A percentile compares a stretch with the other conserved stretches of the same genome.
phyloP scores from a whole-genome alignment of 1,140 invertebrate genomes.

The Paracyclopina nana region DNA sequence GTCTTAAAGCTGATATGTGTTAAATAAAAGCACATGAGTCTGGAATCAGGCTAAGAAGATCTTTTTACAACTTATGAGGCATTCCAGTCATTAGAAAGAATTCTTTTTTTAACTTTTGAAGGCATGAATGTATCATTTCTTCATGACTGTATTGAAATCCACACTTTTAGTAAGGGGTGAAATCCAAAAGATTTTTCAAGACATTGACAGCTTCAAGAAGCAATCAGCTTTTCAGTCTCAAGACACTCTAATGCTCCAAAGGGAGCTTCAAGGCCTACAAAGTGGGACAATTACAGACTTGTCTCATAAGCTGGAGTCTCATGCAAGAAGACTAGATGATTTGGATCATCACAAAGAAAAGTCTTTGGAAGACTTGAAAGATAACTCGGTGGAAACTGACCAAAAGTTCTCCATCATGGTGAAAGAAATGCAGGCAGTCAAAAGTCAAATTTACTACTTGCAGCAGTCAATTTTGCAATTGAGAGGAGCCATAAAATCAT shows the following conservation, averaged over 20 bases:
- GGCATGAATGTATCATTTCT: too few species aligned
- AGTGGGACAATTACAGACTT: not conserved
- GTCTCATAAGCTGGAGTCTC: not conserved
- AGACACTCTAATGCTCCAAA: too few species aligned
- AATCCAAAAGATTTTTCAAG: not conserved
- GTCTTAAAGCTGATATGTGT: too few species aligned
- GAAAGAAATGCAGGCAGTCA: not conserved
- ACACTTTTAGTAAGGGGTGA: not conserved
- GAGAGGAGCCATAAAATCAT: too few species aligned
- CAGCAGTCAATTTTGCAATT: too few species aligned
- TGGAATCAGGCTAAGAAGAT: too few species aligned
- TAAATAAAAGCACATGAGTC: too few species aligned
- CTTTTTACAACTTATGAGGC: too few species aligned
- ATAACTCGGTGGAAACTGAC: not conserved
- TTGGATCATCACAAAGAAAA: not conserved
- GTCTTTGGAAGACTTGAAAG: not conserved
- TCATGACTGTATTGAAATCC: too few species aligned
- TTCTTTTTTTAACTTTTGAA: too few species aligned
- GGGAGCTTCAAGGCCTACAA: not conserved
- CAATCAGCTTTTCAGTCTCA: too few species aligned
- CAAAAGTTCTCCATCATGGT: not conserved
- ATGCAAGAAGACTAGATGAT: not conserved
- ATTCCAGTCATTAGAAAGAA: too few species aligned
- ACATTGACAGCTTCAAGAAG: not conserved
- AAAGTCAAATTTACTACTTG: not conserved